phyloP scores from a whole-genome alignment of 2,888 invertebrate species.

The Agrilus biguttatus region DNA sequence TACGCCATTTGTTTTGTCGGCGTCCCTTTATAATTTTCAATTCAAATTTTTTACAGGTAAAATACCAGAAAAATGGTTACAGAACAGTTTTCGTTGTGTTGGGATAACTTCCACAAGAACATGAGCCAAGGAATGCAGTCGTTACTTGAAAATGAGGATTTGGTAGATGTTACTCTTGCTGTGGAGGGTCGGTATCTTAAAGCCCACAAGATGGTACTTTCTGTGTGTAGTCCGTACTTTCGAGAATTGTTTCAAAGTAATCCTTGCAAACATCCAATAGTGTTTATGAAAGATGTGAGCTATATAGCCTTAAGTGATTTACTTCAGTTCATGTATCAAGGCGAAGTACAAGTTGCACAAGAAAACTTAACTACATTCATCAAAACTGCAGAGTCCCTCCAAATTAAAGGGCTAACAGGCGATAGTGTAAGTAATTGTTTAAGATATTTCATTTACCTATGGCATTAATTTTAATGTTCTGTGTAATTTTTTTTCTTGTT shows the following conservation, averaged over 20 bases:
- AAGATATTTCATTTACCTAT: background rate
- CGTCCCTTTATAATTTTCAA: no score
- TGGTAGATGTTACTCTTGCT: slow-evolving; percentile 32
- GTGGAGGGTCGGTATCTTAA: slow-evolving; percentile 51
- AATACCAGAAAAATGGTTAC: slow-evolving; percentile 22
- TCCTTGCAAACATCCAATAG: slow-evolving; percentile 59
- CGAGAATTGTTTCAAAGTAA: slow-evolving; percentile 56
- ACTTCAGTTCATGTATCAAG: slow-evolving; percentile 59
- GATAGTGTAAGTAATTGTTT: slow-evolving; percentile 23
- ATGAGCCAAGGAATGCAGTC: slow-evolving; percentile 54
- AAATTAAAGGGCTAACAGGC: slow-evolving; percentile 30
- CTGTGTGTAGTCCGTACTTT: slow-evolving; percentile 67
- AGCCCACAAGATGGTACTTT: slow-evolving; percentile 63
- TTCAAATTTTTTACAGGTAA: no score
- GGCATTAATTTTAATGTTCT: background rate
- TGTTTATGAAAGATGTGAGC: slow-evolving; percentile 56
- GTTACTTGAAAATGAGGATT: slow-evolving; percentile 27
- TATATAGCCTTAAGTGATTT: slow-evolving; percentile 49
- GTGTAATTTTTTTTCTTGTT: background rate
- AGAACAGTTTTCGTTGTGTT: slow-evolving; percentile 60
- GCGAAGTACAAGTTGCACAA: slow-evolving; percentile 42
- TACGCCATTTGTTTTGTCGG: no score
- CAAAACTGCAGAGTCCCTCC: slow-evolving; percentile 30
- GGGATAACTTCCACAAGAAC: slow-evolving; percentile 68
- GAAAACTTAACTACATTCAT: slow-evolving; percentile 29